These are phyloP conservation scores for Grapholita molesta DNA, from an alignment of 1,140 invertebrate species.

Conservation along the genomic window DNA sequence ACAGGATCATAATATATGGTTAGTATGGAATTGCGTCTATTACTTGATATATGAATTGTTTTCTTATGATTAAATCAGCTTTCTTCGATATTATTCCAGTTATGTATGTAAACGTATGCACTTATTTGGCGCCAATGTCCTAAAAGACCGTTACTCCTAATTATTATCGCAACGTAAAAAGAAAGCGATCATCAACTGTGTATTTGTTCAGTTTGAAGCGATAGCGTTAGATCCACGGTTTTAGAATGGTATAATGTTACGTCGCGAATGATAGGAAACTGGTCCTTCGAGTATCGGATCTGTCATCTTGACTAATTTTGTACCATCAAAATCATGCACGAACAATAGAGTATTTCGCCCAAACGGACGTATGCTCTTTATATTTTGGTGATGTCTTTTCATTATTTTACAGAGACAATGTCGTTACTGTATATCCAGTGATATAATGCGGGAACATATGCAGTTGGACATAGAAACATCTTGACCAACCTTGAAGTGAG, in stretches of 20 bases:
- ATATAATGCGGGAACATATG: conserved; percentile 62
- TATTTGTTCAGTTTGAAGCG: not conserved
- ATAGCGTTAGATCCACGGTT: not conserved
- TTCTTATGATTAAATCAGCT: not conserved
- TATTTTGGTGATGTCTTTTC: conserved; percentile 20
- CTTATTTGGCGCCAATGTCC: conserved; percentile 73
- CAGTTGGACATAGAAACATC: conserved; percentile 63
- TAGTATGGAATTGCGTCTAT: conserved; percentile 33
- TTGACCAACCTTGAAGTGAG: conserved; percentile 76
- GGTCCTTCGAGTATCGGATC: conserved; percentile 69
- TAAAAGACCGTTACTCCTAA: conserved; percentile 65
- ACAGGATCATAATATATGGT: conserved; percentile 35
- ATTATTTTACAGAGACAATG: conserved; percentile 46
- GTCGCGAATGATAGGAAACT: conserved; percentile 62
- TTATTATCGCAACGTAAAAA: conserved; percentile 33
- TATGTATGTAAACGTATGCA: conserved; percentile 69
- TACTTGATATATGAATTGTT: not conserved
- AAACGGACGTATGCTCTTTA: conserved; percentile 18
- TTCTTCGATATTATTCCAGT: conserved; percentile 7
- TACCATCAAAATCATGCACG: conserved; percentile 39
- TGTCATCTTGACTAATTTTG: conserved; percentile 53
- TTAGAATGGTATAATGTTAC: conserved; percentile 31
- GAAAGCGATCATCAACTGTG: conserved; percentile 19
- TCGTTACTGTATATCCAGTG: conserved; percentile 36
- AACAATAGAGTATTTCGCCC: conserved; percentile 36